A percentile compares a stretch with the other conserved stretches of the same genome.
phyloP scores from a whole-genome alignment of 1,140 invertebrate genomes.

The Odontomachus brunneus region DNA sequence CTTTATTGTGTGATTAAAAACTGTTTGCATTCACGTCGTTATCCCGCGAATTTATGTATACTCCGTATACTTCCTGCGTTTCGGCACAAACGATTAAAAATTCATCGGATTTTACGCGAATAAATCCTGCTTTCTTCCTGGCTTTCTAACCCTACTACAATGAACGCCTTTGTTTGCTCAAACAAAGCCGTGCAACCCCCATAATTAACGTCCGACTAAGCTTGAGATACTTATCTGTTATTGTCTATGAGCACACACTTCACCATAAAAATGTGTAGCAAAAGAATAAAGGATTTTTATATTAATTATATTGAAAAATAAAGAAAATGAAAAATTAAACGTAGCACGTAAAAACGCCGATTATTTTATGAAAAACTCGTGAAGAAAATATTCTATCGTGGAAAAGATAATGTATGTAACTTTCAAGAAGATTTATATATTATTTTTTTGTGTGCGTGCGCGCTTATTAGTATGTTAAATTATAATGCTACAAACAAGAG shows the following conservation, averaged over 20 bases:
- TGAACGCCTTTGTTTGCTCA: slow-evolving; percentile 77
- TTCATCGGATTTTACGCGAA: slow-evolving; percentile 57
- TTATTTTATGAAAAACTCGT: not conserved
- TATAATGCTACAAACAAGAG: not conserved
- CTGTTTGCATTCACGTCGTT: not conserved
- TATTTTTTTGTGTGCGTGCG: not conserved
- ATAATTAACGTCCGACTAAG: slow-evolving; percentile 71
- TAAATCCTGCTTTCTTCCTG: slow-evolving; percentile 72
- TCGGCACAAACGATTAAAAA: slow-evolving; percentile 53
- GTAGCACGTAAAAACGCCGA: not conserved
- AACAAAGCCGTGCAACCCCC: slow-evolving; percentile 74
- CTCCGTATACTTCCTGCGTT: not conserved
- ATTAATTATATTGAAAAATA: slow-evolving; percentile 1
- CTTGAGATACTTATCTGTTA: slow-evolving; percentile 38
- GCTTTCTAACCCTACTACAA: slow-evolving; percentile 75
- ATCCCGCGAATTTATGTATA: not conserved
- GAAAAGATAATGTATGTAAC: not conserved
- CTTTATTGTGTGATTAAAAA: not conserved
- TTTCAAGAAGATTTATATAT: slow-evolving; percentile 12
- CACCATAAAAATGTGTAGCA: not conserved
- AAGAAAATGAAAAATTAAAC: slow-evolving; percentile 8
- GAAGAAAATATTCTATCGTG: not conserved
- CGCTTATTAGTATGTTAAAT: not conserved
- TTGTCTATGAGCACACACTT: slow-evolving; percentile 41
- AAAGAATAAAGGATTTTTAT: not conserved